Evolutionary conservation across 2,797 vertebrate genomes (phyloP).

Genomic region (Uromys caudimaculatus): DNA sequence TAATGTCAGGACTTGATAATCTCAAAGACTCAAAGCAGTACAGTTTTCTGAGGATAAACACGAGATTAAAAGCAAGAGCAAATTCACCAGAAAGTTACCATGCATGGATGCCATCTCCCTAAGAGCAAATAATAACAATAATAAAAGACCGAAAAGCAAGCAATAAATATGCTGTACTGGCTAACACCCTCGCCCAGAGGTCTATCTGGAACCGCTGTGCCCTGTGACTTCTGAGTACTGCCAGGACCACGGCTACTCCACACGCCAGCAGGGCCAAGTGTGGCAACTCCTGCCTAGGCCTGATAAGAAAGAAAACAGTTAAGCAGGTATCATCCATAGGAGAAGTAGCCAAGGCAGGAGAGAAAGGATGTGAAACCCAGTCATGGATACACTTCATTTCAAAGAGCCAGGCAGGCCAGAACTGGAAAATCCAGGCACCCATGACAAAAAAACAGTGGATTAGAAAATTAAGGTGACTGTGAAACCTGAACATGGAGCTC

Average conservation of each 20-base stretch:
- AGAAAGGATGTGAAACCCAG: not conserved
- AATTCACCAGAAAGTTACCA: not conserved
- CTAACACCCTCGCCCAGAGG: not conserved
- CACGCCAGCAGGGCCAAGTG: accelerated
- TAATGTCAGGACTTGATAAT: not conserved
- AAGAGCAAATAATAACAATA: not conserved
- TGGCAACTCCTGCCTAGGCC: not conserved
- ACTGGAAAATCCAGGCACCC: not conserved
- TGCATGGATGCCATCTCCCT: not conserved
- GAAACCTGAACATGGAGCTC: not conserved
- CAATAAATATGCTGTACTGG: not conserved
- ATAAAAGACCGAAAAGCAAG: not conserved
- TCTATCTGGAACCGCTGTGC: not conserved
- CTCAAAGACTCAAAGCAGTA: not conserved
- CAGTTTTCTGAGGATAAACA: not conserved
- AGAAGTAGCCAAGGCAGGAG: not conserved
- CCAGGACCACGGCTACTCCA: not conserved
- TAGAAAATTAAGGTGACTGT: not conserved
- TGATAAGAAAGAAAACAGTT: not conserved
- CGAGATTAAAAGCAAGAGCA: not conserved
- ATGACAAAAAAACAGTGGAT: not conserved
- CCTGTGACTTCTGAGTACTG: not conserved
- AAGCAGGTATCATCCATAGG: not conserved
- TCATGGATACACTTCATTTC: not conserved
- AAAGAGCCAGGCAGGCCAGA: not conserved